Percentiles rank a stretch among this genome's conserved stretches.
phyloP scores from a whole-genome alignment of 2,113 vertebrate species.

The Raja brachyura region DNA sequence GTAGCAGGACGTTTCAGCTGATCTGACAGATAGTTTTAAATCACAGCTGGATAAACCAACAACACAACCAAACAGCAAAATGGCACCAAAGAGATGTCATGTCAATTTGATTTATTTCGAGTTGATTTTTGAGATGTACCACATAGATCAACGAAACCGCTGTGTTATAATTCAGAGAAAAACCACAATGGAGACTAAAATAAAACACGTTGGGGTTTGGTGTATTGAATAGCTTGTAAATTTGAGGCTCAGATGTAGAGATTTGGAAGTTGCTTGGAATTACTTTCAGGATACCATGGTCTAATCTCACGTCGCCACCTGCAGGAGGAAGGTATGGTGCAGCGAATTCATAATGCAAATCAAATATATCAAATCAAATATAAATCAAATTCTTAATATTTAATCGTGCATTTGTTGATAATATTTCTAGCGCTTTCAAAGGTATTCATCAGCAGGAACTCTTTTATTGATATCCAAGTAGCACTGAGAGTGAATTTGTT shows the following conservation, averaged over 20 bases:
- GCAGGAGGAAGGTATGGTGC: not conserved
- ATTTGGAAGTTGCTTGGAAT: not conserved
- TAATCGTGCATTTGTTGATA: not conserved
- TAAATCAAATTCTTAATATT: slow-evolving; percentile 9
- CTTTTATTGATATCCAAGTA: not conserved
- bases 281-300: not conserved
- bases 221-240: slow-evolving; percentile 5
- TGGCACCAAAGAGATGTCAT: slow-evolving; percentile 5
- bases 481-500: not conserved
- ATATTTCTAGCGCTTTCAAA: not conserved
- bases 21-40: not conserved
- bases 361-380: too few relatives aligned
- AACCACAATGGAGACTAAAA: not conserved
- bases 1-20: too few relatives aligned
- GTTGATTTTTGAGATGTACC: not conserved
- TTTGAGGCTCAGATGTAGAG: not conserved
- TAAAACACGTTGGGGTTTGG: not conserved
- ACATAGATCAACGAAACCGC: slow-evolving; percentile 1
- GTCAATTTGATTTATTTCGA: slow-evolving; percentile 17
- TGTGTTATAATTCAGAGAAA: slow-evolving; percentile 14
- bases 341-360: not conserved
- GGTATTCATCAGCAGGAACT: not conserved
- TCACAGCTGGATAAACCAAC: not conserved
- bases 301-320: slow-evolving; percentile 7
- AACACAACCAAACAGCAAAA: not conserved